phyloP scores from a whole-genome alignment of 2,888 invertebrate genomes.

The Polia nebulosa region DNA sequence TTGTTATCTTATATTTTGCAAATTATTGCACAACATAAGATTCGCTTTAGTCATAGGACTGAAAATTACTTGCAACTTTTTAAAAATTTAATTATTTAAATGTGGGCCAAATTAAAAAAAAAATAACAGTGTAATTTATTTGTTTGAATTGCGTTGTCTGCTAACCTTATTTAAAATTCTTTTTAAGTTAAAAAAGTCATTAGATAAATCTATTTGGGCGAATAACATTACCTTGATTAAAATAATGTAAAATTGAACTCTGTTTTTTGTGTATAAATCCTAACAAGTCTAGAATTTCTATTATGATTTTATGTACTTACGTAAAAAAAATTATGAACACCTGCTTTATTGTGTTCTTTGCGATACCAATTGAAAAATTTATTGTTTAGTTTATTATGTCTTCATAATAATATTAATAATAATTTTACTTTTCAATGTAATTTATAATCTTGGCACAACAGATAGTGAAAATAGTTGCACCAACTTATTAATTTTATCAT shows the following conservation, averaged over 20 bases:
- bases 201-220: too few species aligned
- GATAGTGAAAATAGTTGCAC: too few species aligned
- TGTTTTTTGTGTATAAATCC: too few species aligned
- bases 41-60: background rate
- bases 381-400: background rate
- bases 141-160: background rate
- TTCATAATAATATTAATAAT: background rate
- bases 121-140: background rate
- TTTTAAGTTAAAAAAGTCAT: background rate
- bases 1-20: constrained; percentile 1
- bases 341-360: constrained; percentile 8
- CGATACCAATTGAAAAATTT: background rate
- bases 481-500: too few species aligned
- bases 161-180: background rate
- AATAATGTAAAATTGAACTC: too few species aligned
- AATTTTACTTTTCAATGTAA: too few species aligned
- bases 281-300: background rate
- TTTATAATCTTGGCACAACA: too few species aligned
- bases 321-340: constrained; percentile 6
- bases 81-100: background rate
- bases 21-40: constrained; percentile 11
- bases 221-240: too few species aligned
- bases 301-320: background rate
- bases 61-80: background rate
- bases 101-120: background rate